Conservation (phyloP, 2,797 vertebrate genomes). For the Corythornis leucogaster region DNA sequence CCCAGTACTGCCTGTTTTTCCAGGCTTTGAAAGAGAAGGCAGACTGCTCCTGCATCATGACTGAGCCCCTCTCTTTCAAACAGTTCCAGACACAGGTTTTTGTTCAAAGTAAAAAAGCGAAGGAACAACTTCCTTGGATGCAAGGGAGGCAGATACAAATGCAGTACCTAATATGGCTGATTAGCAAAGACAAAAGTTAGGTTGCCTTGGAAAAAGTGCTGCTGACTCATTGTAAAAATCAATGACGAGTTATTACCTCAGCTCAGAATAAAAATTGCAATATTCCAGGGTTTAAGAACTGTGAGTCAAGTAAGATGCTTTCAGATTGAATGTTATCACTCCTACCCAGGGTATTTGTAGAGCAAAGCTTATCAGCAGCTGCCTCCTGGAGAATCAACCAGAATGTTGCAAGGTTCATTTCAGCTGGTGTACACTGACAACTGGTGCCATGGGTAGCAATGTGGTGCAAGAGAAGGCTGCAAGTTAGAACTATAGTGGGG, state of each 20-base stretch:
- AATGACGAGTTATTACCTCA: accelerated
- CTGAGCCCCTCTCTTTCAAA: not conserved
- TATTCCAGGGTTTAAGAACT: not conserved
- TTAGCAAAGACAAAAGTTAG: not conserved
- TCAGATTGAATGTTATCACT: accelerated
- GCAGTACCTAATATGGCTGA: not conserved
- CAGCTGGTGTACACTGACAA: accelerated
- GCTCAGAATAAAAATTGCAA: accelerated
- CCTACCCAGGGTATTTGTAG: not conserved
- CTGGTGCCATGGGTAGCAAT: not conserved
- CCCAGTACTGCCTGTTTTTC: not conserved
- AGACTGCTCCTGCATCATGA: not conserved
- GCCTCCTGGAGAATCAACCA: not conserved
- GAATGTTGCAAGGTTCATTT: accelerated
- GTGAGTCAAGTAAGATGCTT: not conserved
- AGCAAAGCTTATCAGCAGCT: not conserved
- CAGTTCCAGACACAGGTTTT: not conserved
- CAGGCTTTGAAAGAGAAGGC: not conserved
- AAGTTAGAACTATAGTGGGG: not conserved
- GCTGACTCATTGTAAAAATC: not conserved
- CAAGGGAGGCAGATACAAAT: not conserved
- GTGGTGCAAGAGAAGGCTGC: not conserved
- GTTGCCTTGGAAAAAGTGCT: not conserved
- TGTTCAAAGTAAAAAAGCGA: not conserved
- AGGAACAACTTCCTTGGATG: not conserved